phyloP scores from a whole-genome alignment of 2,113 vertebrate genomes.

The Crotalus tigris region DNA sequence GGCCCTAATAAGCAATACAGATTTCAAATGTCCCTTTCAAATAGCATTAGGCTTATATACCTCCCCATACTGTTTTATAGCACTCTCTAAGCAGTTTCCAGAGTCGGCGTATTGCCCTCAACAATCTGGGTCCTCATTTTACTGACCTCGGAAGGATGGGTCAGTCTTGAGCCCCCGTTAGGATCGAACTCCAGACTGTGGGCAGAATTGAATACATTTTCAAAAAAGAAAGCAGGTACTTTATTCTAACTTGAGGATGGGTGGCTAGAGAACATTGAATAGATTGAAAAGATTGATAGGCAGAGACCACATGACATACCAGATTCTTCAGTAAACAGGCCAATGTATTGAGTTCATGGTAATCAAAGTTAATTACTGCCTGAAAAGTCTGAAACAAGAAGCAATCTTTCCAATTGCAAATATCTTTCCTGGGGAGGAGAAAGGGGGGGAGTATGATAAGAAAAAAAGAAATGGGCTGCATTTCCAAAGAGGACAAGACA shows the following conservation, averaged over 20 bases:
- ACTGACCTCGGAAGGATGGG: neutral
- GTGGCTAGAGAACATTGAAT: neutral
- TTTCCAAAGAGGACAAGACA: conserved; percentile 46
- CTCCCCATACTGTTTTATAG: neutral
- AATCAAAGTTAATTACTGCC: conserved; percentile 69
- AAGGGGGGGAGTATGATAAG: conserved; percentile 47
- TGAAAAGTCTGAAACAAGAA: conserved; percentile 62
- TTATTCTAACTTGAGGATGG: conserved; percentile 13
- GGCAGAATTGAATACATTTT: conserved; percentile 15
- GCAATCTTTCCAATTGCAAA: conserved; percentile 44
- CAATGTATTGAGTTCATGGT: conserved; percentile 66
- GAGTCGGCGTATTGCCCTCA: neutral
- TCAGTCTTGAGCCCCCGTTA: neutral
- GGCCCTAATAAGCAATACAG: neutral
- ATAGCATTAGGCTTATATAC: neutral
- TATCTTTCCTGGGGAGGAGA: conserved; percentile 39
- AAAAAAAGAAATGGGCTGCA: conserved; percentile 55
- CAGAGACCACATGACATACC: conserved; percentile 63
- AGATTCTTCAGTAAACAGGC: conserved; percentile 56
- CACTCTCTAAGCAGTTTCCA: neutral
- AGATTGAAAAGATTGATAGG: conserved; percentile 33
- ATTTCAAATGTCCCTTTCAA: neutral
- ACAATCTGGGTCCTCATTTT: neutral
- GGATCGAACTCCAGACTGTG: neutral
- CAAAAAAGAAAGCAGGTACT: conserved; percentile 25